phyloP scores from a whole-genome alignment of 1,140 invertebrate genomes.

The Dendrolimus kikuchii region DNA sequence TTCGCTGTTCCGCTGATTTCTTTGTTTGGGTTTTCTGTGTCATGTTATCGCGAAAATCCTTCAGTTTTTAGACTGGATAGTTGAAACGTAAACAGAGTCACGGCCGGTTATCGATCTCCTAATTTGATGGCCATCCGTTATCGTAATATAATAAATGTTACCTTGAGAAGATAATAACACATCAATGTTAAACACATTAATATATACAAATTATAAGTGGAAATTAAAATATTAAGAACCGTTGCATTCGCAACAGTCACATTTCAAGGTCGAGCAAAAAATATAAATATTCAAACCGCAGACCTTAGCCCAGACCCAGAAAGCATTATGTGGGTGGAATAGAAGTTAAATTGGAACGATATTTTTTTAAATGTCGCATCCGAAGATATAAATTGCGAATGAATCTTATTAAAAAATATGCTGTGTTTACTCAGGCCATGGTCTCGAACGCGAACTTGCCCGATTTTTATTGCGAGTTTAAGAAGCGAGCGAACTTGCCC shows the following conservation, averaged over 20 bases:
- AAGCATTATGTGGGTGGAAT: conserved; percentile 1
- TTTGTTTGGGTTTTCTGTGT: conserved; percentile 39
- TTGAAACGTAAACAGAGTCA: conserved; percentile 62
- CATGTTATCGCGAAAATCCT: conserved; percentile 62
- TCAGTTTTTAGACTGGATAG: conserved; percentile 42
- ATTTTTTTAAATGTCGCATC: not conserved
- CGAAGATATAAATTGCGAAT: not conserved
- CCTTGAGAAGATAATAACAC: conserved; percentile 17
- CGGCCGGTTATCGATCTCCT: conserved; percentile 65
- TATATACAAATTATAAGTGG: not conserved
- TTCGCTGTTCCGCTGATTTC: conserved; percentile 1
- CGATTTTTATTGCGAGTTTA: conserved; percentile 64
- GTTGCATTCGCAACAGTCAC: conserved; percentile 4
- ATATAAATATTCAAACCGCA: not conserved
- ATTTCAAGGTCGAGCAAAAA: conserved; percentile 5
- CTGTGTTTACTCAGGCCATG: conserved; percentile 40
- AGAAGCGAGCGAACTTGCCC: conserved; percentile 65
- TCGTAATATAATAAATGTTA: conserved; percentile 21
- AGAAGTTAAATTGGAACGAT: not conserved
- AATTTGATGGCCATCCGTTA: conserved; percentile 58
- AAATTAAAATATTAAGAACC: conserved; percentile 3
- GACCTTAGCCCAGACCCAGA: conserved; percentile 9
- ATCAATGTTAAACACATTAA: conserved; percentile 5
- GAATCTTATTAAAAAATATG: conserved; percentile 4
- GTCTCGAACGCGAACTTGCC: conserved; percentile 60